phyloP scores from a whole-genome alignment of 2,113 vertebrate genomes.

The Scomber colias region DNA sequence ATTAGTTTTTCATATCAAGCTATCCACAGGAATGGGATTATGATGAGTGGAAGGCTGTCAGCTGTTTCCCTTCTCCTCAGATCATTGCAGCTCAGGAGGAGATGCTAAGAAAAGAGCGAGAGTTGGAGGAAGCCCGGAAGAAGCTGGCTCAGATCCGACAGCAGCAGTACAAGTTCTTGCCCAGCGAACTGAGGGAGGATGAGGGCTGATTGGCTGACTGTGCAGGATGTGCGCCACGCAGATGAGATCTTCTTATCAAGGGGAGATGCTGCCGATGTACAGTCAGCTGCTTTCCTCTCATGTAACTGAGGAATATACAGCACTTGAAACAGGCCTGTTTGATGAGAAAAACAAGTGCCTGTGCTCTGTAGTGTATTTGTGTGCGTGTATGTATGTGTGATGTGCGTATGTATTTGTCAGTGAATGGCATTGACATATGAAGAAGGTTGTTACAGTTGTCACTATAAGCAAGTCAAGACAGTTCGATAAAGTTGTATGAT shows the following conservation, averaged over 20 bases:
- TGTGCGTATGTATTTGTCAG: slow-evolving; percentile 54
- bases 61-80: slow-evolving; percentile 76
- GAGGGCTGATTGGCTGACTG: slow-evolving; percentile 85
- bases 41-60: slow-evolving; percentile 25
- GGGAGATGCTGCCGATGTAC: slow-evolving; percentile 35
- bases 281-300: slow-evolving; percentile 63
- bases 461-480: slow-evolving; percentile 46
- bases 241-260: slow-evolving; percentile 45
- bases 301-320: slow-evolving; percentile 66
- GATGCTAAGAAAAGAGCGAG: slow-evolving; percentile 98
- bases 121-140: slow-evolving; percentile 97
- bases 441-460: slow-evolving; percentile 47
- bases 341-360: slow-evolving; percentile 76
- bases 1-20: slow-evolving; percentile 7
- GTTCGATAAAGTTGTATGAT: slow-evolving; percentile 48
- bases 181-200: slow-evolving; percentile 95
- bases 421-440: slow-evolving; percentile 54
- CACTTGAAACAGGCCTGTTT: slow-evolving; percentile 81
- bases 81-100: slow-evolving; percentile 99
- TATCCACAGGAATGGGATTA: slow-evolving; percentile 19
- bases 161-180: slow-evolving; percentile 99
- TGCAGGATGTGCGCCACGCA: neutral
- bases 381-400: slow-evolving; percentile 44
- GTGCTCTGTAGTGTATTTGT: slow-evolving; percentile 70
- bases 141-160: slow-evolving; percentile 98